These are phyloP conservation scores for Bellardia bayeri DNA, from an alignment of 2,888 invertebrate genomes.

Conservation along the genomic window DNA sequence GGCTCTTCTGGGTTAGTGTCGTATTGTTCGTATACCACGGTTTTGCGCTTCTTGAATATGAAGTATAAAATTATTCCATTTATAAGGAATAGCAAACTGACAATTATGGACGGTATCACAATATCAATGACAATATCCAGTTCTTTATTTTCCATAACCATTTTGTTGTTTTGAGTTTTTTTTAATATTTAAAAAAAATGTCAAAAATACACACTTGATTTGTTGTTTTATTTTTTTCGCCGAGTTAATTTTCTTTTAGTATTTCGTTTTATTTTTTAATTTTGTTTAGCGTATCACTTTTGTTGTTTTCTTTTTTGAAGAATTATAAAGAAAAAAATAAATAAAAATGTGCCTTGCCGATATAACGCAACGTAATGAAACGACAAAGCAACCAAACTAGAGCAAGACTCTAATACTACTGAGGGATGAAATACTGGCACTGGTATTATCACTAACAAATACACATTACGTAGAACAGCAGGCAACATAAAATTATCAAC, in stretches of 20 bases:
- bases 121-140: slow-evolving; percentile 77
- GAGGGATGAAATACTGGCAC: slow-evolving; percentile 56
- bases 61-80: slow-evolving; percentile 78
- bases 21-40: slow-evolving; percentile 67
- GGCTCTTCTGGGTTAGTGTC: slow-evolving; percentile 40
- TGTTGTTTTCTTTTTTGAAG: slow-evolving; percentile 31
- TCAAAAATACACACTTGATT: neutral
- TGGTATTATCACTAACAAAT: slow-evolving; percentile 31
- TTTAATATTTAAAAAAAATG: neutral
- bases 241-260: slow-evolving; percentile 30
- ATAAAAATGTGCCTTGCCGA: slow-evolving; percentile 29
- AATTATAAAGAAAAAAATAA: slow-evolving; percentile 28
- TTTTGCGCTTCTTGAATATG: slow-evolving; percentile 77
- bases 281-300: slow-evolving; percentile 40
- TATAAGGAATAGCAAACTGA: slow-evolving; percentile 75
- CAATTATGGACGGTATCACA: slow-evolving; percentile 76
- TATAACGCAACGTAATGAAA: slow-evolving; percentile 24
- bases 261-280: slow-evolving; percentile 18
- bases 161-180: slow-evolving; percentile 32
- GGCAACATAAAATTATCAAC: too few species aligned
- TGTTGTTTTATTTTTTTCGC: slow-evolving; percentile 8
- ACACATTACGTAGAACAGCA: neutral
- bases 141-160: slow-evolving; percentile 64
- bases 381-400: slow-evolving; percentile 60
- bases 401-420: slow-evolving; percentile 66